A percentile compares a stretch with the other conserved stretches of the same genome.
These are phyloP conservation scores for Andinoacara biseriatus DNA, from an alignment of 2,113 vertebrate genomes.

Conservation along the genomic window DNA sequence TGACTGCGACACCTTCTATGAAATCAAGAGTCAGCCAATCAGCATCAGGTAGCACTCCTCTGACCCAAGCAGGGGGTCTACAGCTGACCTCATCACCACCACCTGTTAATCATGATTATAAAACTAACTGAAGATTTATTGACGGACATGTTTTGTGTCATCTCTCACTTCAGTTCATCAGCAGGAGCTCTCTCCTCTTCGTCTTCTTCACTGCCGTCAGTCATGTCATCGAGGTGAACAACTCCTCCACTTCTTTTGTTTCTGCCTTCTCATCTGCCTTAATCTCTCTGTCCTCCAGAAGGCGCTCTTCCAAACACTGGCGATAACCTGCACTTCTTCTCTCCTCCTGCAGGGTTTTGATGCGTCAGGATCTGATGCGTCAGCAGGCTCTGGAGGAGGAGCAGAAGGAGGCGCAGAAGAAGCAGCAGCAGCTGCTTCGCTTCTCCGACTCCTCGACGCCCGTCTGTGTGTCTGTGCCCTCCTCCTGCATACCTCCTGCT, in stretches of 20 bases:
- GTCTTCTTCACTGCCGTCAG: conserved; percentile 40
- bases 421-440: conserved; percentile 45
- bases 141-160: background rate
- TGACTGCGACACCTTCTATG: conserved; percentile 83
- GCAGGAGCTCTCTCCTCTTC: conserved; percentile 20
- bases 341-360: conserved; percentile 76
- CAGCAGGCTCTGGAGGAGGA: conserved; percentile 89
- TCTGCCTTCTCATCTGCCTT: background rate
- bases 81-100: background rate
- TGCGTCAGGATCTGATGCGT: conserved; percentile 91
- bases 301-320: background rate
- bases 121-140: background rate
- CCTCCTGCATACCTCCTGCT: conserved; percentile 73
- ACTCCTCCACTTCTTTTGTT: background rate
- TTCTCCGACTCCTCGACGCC: conserved; percentile 57
- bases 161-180: conserved; percentile 35
- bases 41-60: conserved; percentile 66
- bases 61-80: background rate
- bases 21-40: conserved; percentile 90
- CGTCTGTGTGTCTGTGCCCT: conserved; percentile 80
- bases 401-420: conserved; percentile 84
- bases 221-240: conserved; percentile 63
- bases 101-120: background rate
- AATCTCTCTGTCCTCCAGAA: background rate
- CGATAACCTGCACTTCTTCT: background rate